Evolutionary conservation across 2,113 vertebrate species (phyloP), one percentile per base, ranked within the genome.

Genomic region (Gambusia affinis): DNA sequence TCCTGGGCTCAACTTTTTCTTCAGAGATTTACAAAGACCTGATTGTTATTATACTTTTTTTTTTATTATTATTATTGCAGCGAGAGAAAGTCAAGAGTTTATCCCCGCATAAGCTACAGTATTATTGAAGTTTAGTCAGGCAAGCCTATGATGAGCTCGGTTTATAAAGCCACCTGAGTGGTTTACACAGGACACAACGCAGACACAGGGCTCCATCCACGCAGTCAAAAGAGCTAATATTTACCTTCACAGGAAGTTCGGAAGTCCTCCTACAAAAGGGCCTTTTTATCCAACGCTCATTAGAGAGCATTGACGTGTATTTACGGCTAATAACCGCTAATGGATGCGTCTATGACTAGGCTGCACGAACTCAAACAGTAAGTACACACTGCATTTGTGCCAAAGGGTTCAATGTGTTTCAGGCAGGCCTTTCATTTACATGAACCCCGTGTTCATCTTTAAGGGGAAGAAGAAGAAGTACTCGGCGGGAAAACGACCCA

Each of bases 61-160:
- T 7, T 37, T 37, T 37, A 27, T 37, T 37, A 0, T 37, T 35
- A 80, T 80, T 79, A 85, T 87, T 69, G 62, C 42, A 63, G 78
- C 0, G 54, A 60, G 70, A 60, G 66, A 77, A 19, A 72, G 67
- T 68, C 24, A 15, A 15, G 35, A 82, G 83, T 65, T 37, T 61
- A 57, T 85, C 74, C 12, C 0, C 22, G 85, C 88, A 93, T 93
- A 81, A 94, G 92, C 70, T 30, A 60, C 72, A 65, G 62, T 86
- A 92, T 93, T 94, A 92, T 92, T 87, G 86, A 72, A 73, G 76
- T 57, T 83, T 87, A 85, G 67, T 87, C 70, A 83, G 64, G 75
- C 85, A 62, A 80, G 28, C 35, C n/a, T 86, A 67, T 68, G 82
- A 78, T 70, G 70, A 78, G 63, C 71, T 89, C 78, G 17, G 51